phyloP scores from a whole-genome alignment of 2,797 vertebrate genomes.

The Thunnus albacares region DNA sequence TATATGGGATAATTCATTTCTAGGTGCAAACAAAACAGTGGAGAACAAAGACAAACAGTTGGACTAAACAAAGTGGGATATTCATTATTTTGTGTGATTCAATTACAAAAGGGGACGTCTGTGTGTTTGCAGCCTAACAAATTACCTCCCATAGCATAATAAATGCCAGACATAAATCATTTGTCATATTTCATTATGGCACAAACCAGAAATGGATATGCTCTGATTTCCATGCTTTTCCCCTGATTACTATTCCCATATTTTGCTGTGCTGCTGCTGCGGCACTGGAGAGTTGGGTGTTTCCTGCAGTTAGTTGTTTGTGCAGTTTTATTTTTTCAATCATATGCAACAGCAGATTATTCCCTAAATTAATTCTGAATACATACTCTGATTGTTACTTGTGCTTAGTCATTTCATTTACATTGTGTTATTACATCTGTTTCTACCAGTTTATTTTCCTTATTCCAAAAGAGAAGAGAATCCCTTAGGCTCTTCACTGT shows the following conservation, averaged over 20 bases:
- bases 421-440: too few species aligned
- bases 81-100: constrained; percentile 84
- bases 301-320: constrained; percentile 18
- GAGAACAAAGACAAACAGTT: constrained; percentile 73
- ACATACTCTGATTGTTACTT: not conserved
- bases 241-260: constrained; percentile 40
- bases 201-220: constrained; percentile 68
- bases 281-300: not conserved
- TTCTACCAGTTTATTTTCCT: too few species aligned
- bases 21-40: constrained; percentile 60
- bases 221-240: constrained; percentile 65
- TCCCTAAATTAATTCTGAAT: not conserved
- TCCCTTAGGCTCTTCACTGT: too few species aligned
- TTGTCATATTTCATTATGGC: constrained; percentile 80
- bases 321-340: constrained; percentile 1
- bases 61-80: constrained; percentile 72
- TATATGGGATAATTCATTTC: constrained; percentile 67
- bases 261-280: constrained; percentile 12
- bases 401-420: not conserved
- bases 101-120: constrained; percentile 79
- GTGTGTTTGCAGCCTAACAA: constrained; percentile 74
- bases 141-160: constrained; percentile 81
- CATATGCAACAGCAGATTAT: constrained; percentile 9
- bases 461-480: not conserved
- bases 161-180: constrained; percentile 84